Base-by-base conservation (phyloP, 2,888 invertebrate species). In the Lasioglossum figueresi region DNA sequence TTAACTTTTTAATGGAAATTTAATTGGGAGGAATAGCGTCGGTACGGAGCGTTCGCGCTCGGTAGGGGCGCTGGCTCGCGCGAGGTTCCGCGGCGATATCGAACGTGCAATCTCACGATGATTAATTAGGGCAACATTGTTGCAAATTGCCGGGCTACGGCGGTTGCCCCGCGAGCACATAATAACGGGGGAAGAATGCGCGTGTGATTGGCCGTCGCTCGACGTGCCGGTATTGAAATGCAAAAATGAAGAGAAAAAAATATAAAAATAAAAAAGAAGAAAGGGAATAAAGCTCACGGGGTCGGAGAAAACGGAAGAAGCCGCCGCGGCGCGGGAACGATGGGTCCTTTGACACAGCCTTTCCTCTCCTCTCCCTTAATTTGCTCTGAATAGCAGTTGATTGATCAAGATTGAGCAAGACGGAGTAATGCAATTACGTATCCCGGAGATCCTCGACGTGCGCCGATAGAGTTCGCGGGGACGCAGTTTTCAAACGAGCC, bases 351-450 rank as follows among this genome's bases (percentile, higher is more conserved):
- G 83, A 83, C 83, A 73, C 43, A 77, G 48, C 63, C 68, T 71
- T 80, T 81, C 73, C 83, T 63, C 75, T 56, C 56, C 56, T n/a
- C 75, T 31, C 70, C 85, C 87, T 83, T 90, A 90, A 90, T 90
- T 89, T 85, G 37, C 83, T 79, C 84, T 90, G 90, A 90, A 90
- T 90, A 89, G 89, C 90, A 34, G 88, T 88, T 90, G 90, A 90
- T 90, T 90, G 90, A 90, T 90, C 90, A 89, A 90, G 87, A 89
- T 89, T 83, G 90, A 86, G 87, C 85, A 85, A 88, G 85, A 84
- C 75, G 83, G 84, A 81, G 88, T 85, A 90, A 90, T 63, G 86
- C 85, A 83, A 90, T 90, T 90, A 88, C 86, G 79, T 84, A 78
- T 80, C 77, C 76, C 85, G 79, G 79, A 82, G 83, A 88, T 88